These are phyloP conservation scores for Astreopora myriophthalma DNA, from an alignment of 64 coral and sea anemone genomes.

Conservation along the genomic window DNA sequence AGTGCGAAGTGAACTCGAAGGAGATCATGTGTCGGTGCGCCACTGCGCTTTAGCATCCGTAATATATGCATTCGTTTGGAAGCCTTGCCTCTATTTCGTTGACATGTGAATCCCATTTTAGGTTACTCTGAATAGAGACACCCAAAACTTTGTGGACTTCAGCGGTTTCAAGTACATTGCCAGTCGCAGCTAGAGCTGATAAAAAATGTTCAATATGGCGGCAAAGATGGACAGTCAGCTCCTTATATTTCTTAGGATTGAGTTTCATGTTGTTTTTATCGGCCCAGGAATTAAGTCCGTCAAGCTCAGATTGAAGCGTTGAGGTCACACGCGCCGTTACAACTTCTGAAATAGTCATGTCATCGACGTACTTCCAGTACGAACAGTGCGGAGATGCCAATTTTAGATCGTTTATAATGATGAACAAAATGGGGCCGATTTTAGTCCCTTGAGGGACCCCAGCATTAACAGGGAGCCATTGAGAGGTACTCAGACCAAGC, in stretches of 20 bases:
- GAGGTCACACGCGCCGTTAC: background rate
- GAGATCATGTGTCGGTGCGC: background rate
- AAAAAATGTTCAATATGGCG: too few species aligned
- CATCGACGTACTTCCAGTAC: constrained; percentile 46
- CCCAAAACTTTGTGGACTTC: background rate
- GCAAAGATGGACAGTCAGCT: too few species aligned
- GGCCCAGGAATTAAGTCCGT: background rate
- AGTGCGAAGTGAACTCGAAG: background rate
- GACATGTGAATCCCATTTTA: background rate
- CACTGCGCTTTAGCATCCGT: background rate
- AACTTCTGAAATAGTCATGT: constrained; percentile 5
- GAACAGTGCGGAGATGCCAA: background rate
- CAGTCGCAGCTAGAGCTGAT: background rate
- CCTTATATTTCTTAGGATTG: background rate
- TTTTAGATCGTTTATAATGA: constrained; percentile 20
- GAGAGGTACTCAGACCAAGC: background rate
- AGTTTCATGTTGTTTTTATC: too few species aligned
- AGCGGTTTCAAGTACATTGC: background rate
- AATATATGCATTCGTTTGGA: background rate
- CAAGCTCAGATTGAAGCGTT: background rate
- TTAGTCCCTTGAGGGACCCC: constrained; percentile 14
- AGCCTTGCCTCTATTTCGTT: background rate
- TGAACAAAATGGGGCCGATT: constrained; percentile 52
- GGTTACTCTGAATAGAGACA: background rate
- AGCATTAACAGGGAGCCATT: background rate